Conservation (phyloP, 2,888 invertebrate species). For the Dastarcus helophoroides region DNA sequence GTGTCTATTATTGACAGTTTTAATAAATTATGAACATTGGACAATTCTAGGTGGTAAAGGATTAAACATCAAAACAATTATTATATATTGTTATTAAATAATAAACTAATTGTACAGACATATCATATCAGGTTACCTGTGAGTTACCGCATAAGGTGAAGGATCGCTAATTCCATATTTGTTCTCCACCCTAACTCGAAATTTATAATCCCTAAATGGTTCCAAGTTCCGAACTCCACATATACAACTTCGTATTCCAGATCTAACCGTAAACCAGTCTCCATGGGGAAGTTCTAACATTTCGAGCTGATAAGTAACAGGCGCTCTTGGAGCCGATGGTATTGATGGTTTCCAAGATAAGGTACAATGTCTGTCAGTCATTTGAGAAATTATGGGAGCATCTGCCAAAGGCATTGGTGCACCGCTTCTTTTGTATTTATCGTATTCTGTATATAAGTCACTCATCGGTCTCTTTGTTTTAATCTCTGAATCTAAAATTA, state of each 20-base stretch:
- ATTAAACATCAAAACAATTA: too few relatives aligned
- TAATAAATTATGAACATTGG: too few relatives aligned
- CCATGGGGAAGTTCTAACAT: constrained; percentile 86
- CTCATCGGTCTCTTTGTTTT: constrained; percentile 53
- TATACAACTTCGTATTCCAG: constrained; percentile 76
- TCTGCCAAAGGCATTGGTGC: constrained; percentile 82
- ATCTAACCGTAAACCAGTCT: constrained; percentile 83
- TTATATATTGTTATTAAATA: too few relatives aligned
- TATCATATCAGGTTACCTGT: constrained; percentile 34
- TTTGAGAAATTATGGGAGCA: constrained; percentile 82
- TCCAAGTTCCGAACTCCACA: constrained; percentile 84
- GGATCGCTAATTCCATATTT: constrained; percentile 95
- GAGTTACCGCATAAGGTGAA: constrained; percentile 78
- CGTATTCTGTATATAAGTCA: constrained; percentile 75
- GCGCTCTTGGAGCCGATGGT: constrained; percentile 73
- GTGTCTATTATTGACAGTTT: too few relatives aligned
- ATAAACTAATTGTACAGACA: too few relatives aligned
- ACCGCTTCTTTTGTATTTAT: constrained; percentile 71
- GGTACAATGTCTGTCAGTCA: constrained; percentile 80
- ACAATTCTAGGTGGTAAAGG: too few relatives aligned
- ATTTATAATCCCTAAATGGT: constrained; percentile 90
- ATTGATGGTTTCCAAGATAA: constrained; percentile 92
- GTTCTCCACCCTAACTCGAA: constrained; percentile 92
- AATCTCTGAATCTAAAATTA: constrained; percentile 49
- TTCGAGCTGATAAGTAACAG: constrained; percentile 91